Evolutionary conservation across 92 coral and sea anemone species (phyloP).

Genomic region (Isaurus tuberculatus): DNA sequence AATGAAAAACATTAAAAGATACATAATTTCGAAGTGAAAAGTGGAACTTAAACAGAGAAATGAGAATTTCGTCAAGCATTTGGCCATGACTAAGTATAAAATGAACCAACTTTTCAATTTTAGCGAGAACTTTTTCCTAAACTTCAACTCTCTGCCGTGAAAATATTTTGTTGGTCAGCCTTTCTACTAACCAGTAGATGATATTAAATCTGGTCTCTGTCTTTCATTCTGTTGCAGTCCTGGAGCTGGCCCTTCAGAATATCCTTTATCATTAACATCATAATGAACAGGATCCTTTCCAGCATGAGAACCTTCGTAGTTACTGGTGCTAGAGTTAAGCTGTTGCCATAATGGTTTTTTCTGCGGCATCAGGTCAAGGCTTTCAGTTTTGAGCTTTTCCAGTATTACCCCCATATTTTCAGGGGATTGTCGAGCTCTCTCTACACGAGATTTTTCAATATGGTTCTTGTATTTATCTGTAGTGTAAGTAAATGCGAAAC

Average conservation of each 20-base stretch:
- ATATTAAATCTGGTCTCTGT: conserved; percentile 45
- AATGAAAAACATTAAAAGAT: too few species aligned
- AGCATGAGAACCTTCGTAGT: conserved; percentile 27
- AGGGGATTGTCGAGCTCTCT: conserved; percentile 52
- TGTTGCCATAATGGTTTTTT: conserved; percentile 24
- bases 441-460: conserved; percentile 68
- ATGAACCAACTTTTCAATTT: too few species aligned
- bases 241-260: conserved; percentile 62
- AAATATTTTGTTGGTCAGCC: neutral
- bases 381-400: neutral
- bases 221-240: conserved; percentile 46
- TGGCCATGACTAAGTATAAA: too few species aligned
- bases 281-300: conserved; percentile 23
- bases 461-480: conserved; percentile 86
- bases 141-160: too few species aligned
- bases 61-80: too few species aligned
- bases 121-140: too few species aligned
- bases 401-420: conserved; percentile 28
- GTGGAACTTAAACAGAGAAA: too few species aligned
- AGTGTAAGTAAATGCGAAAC: neutral
- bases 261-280: conserved; percentile 51
- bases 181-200: conserved; percentile 34
- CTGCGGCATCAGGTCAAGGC: neutral
- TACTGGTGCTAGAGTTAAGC: conserved; percentile 11
- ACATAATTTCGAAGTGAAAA: too few species aligned